Evolutionary conservation across 2,113 vertebrate genomes (phyloP).

Genomic region (Hemicordylus capensis): DNA sequence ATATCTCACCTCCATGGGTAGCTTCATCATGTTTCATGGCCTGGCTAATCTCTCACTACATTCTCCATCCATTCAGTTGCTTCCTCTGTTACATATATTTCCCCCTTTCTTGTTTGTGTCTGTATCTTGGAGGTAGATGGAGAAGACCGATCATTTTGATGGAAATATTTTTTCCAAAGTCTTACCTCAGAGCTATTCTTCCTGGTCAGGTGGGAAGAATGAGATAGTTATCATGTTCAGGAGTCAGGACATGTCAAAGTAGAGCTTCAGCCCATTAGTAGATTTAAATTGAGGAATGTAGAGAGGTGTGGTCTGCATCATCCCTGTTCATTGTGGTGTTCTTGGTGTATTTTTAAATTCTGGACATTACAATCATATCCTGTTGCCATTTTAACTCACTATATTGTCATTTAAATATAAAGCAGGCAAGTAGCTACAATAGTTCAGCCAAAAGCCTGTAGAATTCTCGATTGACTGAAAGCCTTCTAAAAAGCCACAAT

Average conservation of each 20-base stretch:
- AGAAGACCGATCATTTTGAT: background rate
- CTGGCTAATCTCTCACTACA: too few species aligned
- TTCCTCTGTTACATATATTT: too few species aligned
- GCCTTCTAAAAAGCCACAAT: slow-evolving; percentile 35
- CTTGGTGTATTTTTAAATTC: background rate
- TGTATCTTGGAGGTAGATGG: background rate
- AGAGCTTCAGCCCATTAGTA: too few species aligned
- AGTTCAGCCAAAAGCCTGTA: slow-evolving; percentile 28
- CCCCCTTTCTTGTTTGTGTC: too few species aligned
- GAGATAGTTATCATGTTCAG: background rate
- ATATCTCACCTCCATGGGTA: too few species aligned
- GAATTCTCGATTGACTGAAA: slow-evolving; percentile 44
- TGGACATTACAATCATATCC: background rate
- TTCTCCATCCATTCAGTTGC: too few species aligned
- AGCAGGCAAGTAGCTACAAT: background rate
- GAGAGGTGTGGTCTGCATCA: background rate
- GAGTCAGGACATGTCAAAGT: background rate
- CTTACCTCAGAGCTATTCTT: background rate
- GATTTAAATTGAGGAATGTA: background rate
- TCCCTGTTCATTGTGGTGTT: background rate
- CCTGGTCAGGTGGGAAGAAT: background rate
- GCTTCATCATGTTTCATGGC: too few species aligned
- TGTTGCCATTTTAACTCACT: background rate
- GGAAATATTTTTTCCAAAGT: background rate
- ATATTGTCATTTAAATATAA: slow-evolving; percentile 18